Base-by-base conservation (phyloP, 2,113 vertebrate genomes). In the Prolemur simus region DNA sequence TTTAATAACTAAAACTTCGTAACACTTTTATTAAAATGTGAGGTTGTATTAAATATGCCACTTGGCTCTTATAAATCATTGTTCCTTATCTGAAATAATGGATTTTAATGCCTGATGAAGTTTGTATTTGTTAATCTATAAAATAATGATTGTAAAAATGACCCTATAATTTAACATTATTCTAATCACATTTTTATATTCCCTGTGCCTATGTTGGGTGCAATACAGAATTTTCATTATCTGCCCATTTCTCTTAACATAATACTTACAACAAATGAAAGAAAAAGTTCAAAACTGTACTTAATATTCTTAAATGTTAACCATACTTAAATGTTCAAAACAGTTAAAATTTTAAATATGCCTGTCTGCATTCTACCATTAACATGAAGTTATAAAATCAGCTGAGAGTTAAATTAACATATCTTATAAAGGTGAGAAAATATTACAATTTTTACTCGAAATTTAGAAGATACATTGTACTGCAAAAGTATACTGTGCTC, bases 1-100 rank as follows among this genome's bases (percentile, higher is more conserved):
- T 98, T 96, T 97, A 97, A 84, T 97, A 97, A 97, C 95, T 95
- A 96, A 97, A 98, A 98, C 95, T 97, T 97, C 97, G 96, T 94
- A 96, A 93, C 71, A 81, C 94, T 98, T 96, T 87, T 96, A 97
- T 97, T 97, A 87, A 97, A 98, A 97, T 52, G 87, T 87, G 42
- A 68, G 34, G 0, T 7, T 95, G 66, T 90, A 78, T 96, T 96
- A 94, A 45, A 78, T 88, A 49, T 91, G n/a, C 47, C 68, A 82
- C 8, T 73, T 91, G 76, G 85, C 73, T 92, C 68, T 95, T 85
- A 96, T 47, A 96, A 97, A 97, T 90, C 5, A 1, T 56, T 49
- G 66, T 88, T 95, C 78, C n/a, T 98, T 85, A 71, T 45, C 88
- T 94, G 83, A 97, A 94, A 64, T 91, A 89, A 91, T 96, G 86